These are phyloP conservation scores for Potamarius usumacintae DNA, from an alignment of 2,113 vertebrate genomes.

Conservation along the genomic window DNA sequence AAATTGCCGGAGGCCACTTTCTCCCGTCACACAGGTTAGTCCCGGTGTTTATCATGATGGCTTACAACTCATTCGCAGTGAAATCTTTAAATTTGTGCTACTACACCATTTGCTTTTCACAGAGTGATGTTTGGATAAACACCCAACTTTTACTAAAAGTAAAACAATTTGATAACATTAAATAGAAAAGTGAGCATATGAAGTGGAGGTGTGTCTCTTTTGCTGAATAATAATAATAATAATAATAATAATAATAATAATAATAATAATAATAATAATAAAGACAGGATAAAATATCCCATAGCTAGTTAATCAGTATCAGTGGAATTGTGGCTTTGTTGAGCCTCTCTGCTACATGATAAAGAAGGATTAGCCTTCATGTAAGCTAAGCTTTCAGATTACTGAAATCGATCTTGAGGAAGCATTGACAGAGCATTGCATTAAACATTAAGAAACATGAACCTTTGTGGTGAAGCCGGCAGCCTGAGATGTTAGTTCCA, in stretches of 20 bases:
- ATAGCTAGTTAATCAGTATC: not conserved
- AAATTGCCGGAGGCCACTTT: not conserved
- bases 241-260: conserved; percentile 3
- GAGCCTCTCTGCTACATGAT: not conserved
- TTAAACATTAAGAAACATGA: conserved; percentile 14
- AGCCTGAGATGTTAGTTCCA: not conserved
- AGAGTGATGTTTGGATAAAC: not conserved
- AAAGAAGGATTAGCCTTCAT: not conserved
- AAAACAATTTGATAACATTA: not conserved
- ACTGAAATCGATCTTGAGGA: not conserved
- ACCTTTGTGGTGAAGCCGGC: not conserved
- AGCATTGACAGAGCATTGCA: not conserved
- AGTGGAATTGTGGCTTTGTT: not conserved
- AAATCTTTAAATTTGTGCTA: not conserved
- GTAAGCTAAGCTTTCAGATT: not conserved
- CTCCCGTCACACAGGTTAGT: not conserved
- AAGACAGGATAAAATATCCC: not conserved
- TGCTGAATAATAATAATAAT: not conserved
- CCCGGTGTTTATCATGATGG: not conserved
- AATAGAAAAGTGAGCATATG: not conserved
- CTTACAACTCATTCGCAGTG: not conserved
- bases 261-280: not conserved
- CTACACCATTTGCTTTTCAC: not conserved
- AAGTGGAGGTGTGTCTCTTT: not conserved
- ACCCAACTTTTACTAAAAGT: not conserved